Percentiles rank a stretch among this genome's conserved stretches.
phyloP scores from a whole-genome alignment of 2,888 invertebrate genomes.

The Phyllotreta striolata region DNA sequence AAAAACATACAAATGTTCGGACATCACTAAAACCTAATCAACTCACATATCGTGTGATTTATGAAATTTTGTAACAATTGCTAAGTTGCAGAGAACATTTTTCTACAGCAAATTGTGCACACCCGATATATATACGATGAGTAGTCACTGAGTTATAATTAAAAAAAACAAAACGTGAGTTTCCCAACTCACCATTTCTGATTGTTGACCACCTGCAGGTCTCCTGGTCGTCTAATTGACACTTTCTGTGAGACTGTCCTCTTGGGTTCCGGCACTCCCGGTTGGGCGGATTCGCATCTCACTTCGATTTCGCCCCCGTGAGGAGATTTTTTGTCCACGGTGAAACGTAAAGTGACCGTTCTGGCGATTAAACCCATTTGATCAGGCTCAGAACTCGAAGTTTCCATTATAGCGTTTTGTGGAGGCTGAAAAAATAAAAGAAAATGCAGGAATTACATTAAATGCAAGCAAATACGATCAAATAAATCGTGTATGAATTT shows the following conservation, averaged over 20 bases:
- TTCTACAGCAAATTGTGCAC: too few species aligned
- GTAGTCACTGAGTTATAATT: too few species aligned
- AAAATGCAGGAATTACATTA: background rate
- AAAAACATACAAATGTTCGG: too few species aligned
- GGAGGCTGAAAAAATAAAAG: conserved; percentile 49
- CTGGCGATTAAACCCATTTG: conserved; percentile 50
- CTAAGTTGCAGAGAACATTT: too few species aligned
- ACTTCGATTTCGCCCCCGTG: conserved; percentile 52
- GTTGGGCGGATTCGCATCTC: conserved; percentile 54
- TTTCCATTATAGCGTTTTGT: conserved; percentile 48
- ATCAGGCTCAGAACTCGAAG: conserved; percentile 51
- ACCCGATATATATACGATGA: too few species aligned
- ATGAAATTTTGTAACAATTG: too few species aligned
- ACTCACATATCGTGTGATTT: too few species aligned
- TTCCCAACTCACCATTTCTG: conserved; percentile 43
- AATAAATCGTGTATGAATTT: too few species aligned
- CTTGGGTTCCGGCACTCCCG: conserved; percentile 53
- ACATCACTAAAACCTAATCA: too few species aligned
- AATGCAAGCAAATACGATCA: background rate
- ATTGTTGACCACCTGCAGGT: conserved; percentile 50
- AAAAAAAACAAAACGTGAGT: too few species aligned
- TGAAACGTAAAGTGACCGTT: conserved; percentile 50
- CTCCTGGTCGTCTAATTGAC: conserved; percentile 43
- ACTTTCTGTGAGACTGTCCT: conserved; percentile 48
- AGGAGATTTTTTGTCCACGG: conserved; percentile 51